A percentile compares a stretch with the other conserved stretches of the same genome.
phyloP scores from a whole-genome alignment of 2,888 invertebrate species.

The Oscheius myriophilus region DNA sequence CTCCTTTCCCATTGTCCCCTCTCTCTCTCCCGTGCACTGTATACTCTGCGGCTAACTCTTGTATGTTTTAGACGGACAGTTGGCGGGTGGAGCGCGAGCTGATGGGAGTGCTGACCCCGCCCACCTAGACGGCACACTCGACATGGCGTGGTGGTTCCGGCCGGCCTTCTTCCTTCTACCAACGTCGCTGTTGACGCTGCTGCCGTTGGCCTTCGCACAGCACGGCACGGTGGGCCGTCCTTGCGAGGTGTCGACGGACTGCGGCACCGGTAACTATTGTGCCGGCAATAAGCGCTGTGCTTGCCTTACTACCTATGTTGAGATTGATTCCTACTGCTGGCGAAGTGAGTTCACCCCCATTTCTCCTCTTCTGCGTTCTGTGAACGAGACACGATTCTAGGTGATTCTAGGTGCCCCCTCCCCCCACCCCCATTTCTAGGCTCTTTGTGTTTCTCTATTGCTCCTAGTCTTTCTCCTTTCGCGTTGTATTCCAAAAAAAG shows the following conservation, averaged over 20 bases:
- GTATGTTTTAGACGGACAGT: conserved; percentile 34
- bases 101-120: conserved; percentile 34
- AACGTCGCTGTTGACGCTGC: conserved; percentile 2
- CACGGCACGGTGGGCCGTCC: conserved; percentile 68
- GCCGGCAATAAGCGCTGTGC: conserved; percentile 70
- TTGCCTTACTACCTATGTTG: conserved; percentile 70
- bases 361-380: conserved; percentile 1
- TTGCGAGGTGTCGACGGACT: conserved; percentile 68
- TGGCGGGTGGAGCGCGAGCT: conserved; percentile 36
- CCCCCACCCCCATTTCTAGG: neutral
- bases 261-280: conserved; percentile 69
- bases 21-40: conserved; percentile 21
- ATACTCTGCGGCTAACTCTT: conserved; percentile 26
- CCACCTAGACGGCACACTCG: conserved; percentile 31
- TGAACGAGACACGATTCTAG: no score
- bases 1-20: neutral
- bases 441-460: conserved; percentile 5
- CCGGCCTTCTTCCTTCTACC: conserved; percentile 20
- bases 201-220: conserved; percentile 44
- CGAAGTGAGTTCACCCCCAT: conserved; percentile 65
- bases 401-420: conserved; percentile 15
- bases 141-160: conserved; percentile 29
- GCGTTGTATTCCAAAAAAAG: conserved; percentile 14
- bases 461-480: conserved; percentile 12
- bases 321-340: conserved; percentile 70